These are phyloP conservation scores for Crematogaster levior DNA, from an alignment of 2,888 invertebrate species.

Conservation along the genomic window DNA sequence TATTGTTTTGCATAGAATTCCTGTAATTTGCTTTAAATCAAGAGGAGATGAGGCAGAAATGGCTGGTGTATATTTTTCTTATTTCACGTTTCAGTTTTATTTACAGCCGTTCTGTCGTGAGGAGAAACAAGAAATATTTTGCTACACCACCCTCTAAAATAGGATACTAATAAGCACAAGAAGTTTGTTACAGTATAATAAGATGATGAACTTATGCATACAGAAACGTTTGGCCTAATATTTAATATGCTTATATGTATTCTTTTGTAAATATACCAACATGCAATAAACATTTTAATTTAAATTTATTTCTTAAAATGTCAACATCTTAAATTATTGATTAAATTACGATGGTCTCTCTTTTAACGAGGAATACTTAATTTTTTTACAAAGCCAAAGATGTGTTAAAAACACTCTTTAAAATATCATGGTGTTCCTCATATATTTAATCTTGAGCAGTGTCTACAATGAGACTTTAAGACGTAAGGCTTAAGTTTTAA, in stretches of 20 bases:
- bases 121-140: constrained; percentile 83
- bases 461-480: too few relatives aligned
- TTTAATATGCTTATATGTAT: constrained; percentile 57
- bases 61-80: constrained; percentile 86
- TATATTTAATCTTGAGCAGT: neutral
- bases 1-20: constrained; percentile 88
- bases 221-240: constrained; percentile 45
- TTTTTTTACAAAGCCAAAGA: too few relatives aligned
- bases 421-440: too few relatives aligned
- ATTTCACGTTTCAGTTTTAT: constrained; percentile 22
- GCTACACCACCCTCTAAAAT: constrained; percentile 83
- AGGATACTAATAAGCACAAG: constrained; percentile 72
- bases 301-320: neutral
- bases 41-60: constrained; percentile 90
- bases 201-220: constrained; percentile 18
- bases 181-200: too few relatives aligned
- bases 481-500: too few relatives aligned
- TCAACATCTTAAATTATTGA: neutral
- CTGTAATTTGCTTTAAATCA: constrained; percentile 91
- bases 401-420: too few relatives aligned
- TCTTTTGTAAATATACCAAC: constrained; percentile 61
- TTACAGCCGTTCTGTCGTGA: constrained; percentile 82
- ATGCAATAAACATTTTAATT: constrained; percentile 10
- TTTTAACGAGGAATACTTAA: too few relatives aligned
- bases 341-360: too few relatives aligned